Base-by-base conservation (phyloP, 2,888 invertebrate genomes). In the Ornithoptera priamus region DNA sequence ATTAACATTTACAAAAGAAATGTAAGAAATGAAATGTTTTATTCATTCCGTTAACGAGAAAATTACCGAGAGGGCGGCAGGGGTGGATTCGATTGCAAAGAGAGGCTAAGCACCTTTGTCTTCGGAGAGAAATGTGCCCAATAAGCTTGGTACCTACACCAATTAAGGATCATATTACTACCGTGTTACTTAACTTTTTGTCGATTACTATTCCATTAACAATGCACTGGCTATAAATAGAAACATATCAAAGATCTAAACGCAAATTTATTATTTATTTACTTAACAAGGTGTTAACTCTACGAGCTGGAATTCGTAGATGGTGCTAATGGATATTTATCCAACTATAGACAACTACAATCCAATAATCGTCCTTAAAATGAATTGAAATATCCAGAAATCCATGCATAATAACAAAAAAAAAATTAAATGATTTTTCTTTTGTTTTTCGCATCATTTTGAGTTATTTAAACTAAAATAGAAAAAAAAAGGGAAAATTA, bases 31-130 rank as follows among this genome's bases (percentile, higher is more conserved):
- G 86, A 90, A 92, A 92, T 92, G 91, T 92, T 92, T 92, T 92
- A 92, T 92, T 92, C 92, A 91, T 92, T 87, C 86, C 86, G 88
- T 89, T 92, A 92, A 91, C 91, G 90, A 91, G 91, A 87, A 90
- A 91, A 92, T 92, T 90, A 90, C 91, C 85, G 88, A 87, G 89
- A 87, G 90, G 87, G 87, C 84, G 87, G 84, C 83, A 84, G 84
- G 83, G 84, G 74, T 74, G 85, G 90, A 91, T 92, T 90, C 87
- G 87, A 91, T 91, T 91, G 91, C 91, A 89, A 85, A 87, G 77
- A 74, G 75, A 87, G 87, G 87, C 84, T 84, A 78, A 80, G 85
- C 84, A 87, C 87, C 90, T 89, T 89, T 89, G 89, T 88, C 89
- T 90, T 89, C 83, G 78, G 87, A 86, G 88, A 87, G 85, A 86